These are phyloP conservation scores for Pithys albifrons DNA, from an alignment of 2,113 vertebrate species.

Conservation along the genomic window DNA sequence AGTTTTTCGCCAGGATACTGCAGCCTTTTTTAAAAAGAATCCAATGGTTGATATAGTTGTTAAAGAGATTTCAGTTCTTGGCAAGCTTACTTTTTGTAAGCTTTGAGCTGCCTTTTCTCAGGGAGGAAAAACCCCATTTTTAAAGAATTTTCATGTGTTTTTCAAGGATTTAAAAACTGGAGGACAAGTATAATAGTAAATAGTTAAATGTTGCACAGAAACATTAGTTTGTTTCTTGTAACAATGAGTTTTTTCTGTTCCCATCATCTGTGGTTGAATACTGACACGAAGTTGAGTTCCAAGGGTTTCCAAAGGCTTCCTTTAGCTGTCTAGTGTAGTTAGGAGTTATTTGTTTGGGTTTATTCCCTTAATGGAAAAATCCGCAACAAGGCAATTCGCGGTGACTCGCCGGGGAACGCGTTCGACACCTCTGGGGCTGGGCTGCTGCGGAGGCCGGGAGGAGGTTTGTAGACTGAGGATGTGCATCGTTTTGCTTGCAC, in stretches of 20 bases:
- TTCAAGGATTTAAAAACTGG: neutral
- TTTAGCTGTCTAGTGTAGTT: neutral
- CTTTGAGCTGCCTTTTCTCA: neutral
- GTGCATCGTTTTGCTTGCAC: fast-evolving
- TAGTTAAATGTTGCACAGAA: neutral
- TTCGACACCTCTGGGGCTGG: fast-evolving
- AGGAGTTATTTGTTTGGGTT: neutral
- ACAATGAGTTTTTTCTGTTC: neutral
- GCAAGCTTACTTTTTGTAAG: neutral
- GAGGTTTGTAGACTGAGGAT: neutral
- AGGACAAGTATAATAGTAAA: neutral
- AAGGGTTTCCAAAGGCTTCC: neutral
- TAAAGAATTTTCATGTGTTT: neutral
- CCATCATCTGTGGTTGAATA: neutral
- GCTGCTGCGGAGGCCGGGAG: neutral
- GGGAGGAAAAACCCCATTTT: neutral
- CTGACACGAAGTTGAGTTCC: neutral
- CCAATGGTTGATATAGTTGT: neutral
- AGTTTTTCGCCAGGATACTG: neutral
- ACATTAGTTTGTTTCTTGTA: neutral
- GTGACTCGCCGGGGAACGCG: neutral
- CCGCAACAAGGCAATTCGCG: fast-evolving
- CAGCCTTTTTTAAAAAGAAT: neutral
- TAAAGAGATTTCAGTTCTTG: neutral
- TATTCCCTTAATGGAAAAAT: neutral